phyloP scores from a whole-genome alignment of 2,888 invertebrate species.

The Clusia tigrina region DNA sequence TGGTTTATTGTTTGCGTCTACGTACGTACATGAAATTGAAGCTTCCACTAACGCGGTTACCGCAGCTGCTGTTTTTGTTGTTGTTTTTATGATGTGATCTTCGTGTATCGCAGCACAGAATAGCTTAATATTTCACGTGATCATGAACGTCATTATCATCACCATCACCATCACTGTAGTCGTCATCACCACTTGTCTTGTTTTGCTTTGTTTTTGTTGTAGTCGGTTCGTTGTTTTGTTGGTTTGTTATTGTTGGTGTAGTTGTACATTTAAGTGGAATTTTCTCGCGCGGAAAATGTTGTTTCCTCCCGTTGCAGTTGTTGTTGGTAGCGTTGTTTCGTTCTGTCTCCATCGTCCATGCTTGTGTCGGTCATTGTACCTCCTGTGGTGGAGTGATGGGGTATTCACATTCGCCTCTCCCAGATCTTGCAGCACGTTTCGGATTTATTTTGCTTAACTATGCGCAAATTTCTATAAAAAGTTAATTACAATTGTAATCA shows the following conservation, averaged over 20 bases:
- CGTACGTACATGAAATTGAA: slow-evolving; percentile 7
- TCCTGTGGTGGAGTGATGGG: slow-evolving; percentile 7
- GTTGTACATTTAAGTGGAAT: slow-evolving; percentile 11
- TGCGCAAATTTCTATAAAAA: slow-evolving; percentile 18
- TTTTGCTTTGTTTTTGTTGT: background rate
- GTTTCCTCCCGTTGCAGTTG: slow-evolving; percentile 18
- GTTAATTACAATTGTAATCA: slow-evolving; percentile 24
- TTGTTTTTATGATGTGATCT: background rate
- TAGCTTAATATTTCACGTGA: slow-evolving; percentile 3
- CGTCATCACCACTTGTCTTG: background rate
- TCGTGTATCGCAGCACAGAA: background rate
- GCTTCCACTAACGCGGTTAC: background rate
- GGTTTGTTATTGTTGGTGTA: background rate
- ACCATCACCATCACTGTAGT: background rate
- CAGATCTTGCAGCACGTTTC: slow-evolving; percentile 7
- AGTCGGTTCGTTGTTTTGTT: background rate
- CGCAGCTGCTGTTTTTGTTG: background rate
- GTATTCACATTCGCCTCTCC: too few relatives aligned
- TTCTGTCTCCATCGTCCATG: background rate
- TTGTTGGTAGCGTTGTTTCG: slow-evolving; percentile 7
- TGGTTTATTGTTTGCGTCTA: background rate
- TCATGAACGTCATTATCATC: slow-evolving; percentile 11
- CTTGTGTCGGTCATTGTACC: slow-evolving; percentile 16
- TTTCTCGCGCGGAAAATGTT: slow-evolving; percentile 22
- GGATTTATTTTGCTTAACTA: slow-evolving; percentile 23